A percentile compares a stretch with the other conserved stretches of the same genome.
Evolutionary conservation across 2,113 vertebrate genomes (phyloP).

Genomic region (Myiozetetes cayanensis): DNA sequence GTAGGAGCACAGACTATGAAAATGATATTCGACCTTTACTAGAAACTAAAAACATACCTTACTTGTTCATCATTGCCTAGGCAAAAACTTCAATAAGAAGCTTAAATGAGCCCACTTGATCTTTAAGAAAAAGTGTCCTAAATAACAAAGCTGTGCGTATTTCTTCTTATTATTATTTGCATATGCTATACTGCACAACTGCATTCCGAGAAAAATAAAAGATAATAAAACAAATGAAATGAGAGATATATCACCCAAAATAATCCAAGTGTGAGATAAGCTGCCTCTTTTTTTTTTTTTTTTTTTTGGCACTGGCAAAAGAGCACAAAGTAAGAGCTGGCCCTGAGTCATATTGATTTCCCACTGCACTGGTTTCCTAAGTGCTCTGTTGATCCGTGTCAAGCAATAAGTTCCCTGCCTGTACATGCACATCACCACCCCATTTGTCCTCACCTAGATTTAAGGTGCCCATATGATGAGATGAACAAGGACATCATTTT

Average conservation of each 20-base stretch:
- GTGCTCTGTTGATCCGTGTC: conserved; percentile 86
- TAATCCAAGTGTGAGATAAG: conserved; percentile 70
- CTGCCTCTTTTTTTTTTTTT: conserved; percentile 23
- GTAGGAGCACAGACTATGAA: conserved; percentile 37
- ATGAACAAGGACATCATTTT: conserved; percentile 86
- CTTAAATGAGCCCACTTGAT: conserved; percentile 54
- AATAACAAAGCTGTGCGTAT: conserved; percentile 40
- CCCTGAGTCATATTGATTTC: conserved; percentile 86
- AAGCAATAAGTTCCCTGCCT: conserved; percentile 86
- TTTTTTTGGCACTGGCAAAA: conserved; percentile 70
- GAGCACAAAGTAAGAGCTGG: conserved; percentile 76
- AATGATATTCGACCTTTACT: conserved; percentile 54
- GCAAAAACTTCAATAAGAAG: conserved; percentile 53
- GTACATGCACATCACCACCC: conserved; percentile 80
- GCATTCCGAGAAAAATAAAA: conserved; percentile 69
- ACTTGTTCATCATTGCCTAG: conserved; percentile 51
- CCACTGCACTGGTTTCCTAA: conserved; percentile 84
- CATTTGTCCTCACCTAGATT: conserved; percentile 86
- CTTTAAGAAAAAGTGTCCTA: conserved; percentile 58
- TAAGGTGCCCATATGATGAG: conserved; percentile 87
- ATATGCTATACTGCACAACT: conserved; percentile 63
- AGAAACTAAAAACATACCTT: conserved; percentile 46
- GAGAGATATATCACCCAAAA: conserved; percentile 70
- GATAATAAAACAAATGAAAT: conserved; percentile 75
- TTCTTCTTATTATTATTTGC: conserved; percentile 62